Base-by-base conservation (phyloP, 2,797 vertebrate species). In the Momotus momota region DNA sequence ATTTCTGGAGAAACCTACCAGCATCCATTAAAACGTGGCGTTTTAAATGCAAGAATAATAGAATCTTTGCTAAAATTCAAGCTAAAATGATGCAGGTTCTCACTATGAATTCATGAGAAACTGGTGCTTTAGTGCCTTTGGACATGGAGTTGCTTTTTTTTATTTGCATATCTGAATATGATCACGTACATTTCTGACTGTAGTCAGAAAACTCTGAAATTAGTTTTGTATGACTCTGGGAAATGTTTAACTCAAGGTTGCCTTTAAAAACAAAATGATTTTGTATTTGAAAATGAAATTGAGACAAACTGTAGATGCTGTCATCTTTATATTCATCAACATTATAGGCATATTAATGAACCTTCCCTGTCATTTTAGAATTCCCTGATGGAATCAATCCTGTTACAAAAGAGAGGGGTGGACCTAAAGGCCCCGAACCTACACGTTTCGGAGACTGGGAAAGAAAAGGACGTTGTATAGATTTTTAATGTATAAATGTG, bases 391-490 rank as follows among this genome's bases (percentile, higher is more conserved):
- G 98, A 93, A 96, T 99, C 88, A 99, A 99, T 97, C 99, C 99
- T 73, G 90, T 94, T 51, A 99, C 99, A 86, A 99, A 99, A 96
- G 99, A 99, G 95, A 98, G 98, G 73, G 99, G 99, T 64, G 99
- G 99, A 69, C 99, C 99, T 48, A 98, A 97, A 91, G 99, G 99
- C 79, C 99, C 99, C 25, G 99, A 99, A 97, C 99, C 99, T 74
- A 99, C 99, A 8, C 99, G 99, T 80, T 99, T 99, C 0, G 99
- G 99, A 96, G 99, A 99, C 81, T 99, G 99, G 99, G 99, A 99
- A 96, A 98, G 99, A 93, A 99, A 99, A 97, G 99, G 99, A 86
- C 99, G 99, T 89, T 99, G 99, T 95, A 98, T 99, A 88, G 99
- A 99, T 97, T 99, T 99, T 97, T 99, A 98, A 97, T 70, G 43